A percentile compares a stretch with the other conserved stretches of the same genome.
Evolutionary conservation across 2,113 vertebrate genomes (phyloP).

Genomic region (Panthera uncia): DNA sequence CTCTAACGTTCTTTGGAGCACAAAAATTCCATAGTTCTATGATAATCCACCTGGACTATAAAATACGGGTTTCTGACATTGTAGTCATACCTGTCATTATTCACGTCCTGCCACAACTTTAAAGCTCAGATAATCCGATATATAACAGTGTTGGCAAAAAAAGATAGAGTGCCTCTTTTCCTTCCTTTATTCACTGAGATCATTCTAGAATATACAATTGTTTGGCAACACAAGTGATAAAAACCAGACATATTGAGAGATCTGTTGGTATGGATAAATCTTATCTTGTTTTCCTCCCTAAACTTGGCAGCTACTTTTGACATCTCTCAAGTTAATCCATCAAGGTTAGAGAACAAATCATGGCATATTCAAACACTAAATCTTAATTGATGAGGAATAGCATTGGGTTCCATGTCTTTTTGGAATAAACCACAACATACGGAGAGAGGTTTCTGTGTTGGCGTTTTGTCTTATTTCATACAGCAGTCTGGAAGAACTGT

Average conservation of each 20-base stretch:
- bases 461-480: slow-evolving; percentile 55
- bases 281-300: slow-evolving; percentile 72
- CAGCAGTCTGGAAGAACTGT: background rate
- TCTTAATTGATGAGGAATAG: slow-evolving; percentile 54
- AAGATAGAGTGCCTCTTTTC: slow-evolving; percentile 44
- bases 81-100: slow-evolving; percentile 37
- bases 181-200: slow-evolving; percentile 63
- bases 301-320: slow-evolving; percentile 75
- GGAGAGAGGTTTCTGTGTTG: background rate
- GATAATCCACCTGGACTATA: slow-evolving; percentile 44
- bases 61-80: slow-evolving; percentile 16
- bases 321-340: slow-evolving; percentile 67
- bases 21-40: slow-evolving; percentile 48
- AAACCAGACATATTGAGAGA: slow-evolving; percentile 67
- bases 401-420: slow-evolving; percentile 22
- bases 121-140: slow-evolving; percentile 44
- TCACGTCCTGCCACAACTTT: slow-evolving; percentile 52
- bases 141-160: slow-evolving; percentile 43
- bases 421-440: slow-evolving; percentile 10
- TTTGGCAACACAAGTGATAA: slow-evolving; percentile 71
- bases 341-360: slow-evolving; percentile 62
- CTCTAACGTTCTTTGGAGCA: slow-evolving; percentile 30
- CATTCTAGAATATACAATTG: slow-evolving; percentile 65
- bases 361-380: slow-evolving; percentile 61
- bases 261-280: slow-evolving; percentile 66